phyloP scores from a whole-genome alignment of 1,140 invertebrate species.

The Babylonia areolata region DNA sequence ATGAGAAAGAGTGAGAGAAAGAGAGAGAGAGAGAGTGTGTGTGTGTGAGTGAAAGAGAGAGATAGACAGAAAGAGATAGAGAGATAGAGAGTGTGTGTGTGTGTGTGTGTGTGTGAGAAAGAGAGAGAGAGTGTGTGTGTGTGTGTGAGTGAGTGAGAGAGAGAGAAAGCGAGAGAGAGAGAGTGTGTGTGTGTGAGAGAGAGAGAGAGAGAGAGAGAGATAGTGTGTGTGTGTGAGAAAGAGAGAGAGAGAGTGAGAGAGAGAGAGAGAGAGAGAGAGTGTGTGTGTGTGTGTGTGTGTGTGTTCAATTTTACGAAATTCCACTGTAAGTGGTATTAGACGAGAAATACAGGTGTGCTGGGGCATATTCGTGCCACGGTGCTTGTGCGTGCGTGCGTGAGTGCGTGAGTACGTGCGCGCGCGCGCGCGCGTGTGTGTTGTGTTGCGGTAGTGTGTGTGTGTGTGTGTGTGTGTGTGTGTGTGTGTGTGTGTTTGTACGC shows the following conservation, averaged over 20 bases:
- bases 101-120: neutral
- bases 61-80: too few species aligned
- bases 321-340: too few species aligned
- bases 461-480: too few species aligned
- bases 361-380: neutral
- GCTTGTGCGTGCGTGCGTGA: neutral
- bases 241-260: neutral
- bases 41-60: too few species aligned
- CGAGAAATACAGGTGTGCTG: neutral
- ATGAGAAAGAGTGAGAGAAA: too few species aligned
- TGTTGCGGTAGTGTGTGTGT: too few species aligned
- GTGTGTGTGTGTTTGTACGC: too few species aligned
- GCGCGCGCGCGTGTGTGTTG: too few species aligned
- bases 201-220: neutral
- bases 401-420: too few species aligned
- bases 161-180: neutral
- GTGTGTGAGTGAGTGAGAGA: neutral
- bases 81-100: too few species aligned
- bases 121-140: conserved; percentile 14
- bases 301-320: neutral
- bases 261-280: neutral
- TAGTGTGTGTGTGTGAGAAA: conserved; percentile 20
- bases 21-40: too few species aligned
- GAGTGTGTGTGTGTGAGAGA: conserved; percentile 1
- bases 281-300: conserved; percentile 7